phyloP scores from a whole-genome alignment of 2,797 vertebrate genomes.

The Pampus argenteus region DNA sequence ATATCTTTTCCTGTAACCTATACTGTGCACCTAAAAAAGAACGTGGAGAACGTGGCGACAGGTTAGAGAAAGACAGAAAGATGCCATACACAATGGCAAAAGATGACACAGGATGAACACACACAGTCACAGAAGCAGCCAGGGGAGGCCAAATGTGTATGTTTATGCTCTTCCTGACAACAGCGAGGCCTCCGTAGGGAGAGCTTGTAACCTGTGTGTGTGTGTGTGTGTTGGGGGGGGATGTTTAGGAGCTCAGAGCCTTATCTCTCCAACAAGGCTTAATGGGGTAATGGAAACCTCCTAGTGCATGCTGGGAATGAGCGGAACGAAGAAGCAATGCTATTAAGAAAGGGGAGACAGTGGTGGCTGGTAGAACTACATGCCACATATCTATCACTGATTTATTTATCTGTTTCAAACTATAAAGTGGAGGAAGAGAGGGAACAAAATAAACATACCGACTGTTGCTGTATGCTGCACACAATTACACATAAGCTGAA shows the following conservation, averaged over 20 bases:
- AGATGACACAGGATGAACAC: slow-evolving; percentile 19
- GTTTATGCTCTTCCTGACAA: slow-evolving; percentile 70
- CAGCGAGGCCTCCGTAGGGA: slow-evolving; percentile 58
- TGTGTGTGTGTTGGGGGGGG: slow-evolving; percentile 33
- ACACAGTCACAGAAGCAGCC: slow-evolving; percentile 1
- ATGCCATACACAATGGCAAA: slow-evolving; percentile 64
- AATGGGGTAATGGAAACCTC: slow-evolving; percentile 76
- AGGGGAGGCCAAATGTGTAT: slow-evolving; percentile 43
- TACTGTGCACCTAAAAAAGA: not conserved
- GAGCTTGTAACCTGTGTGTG: slow-evolving; percentile 34
- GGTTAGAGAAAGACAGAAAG: slow-evolving; percentile 22
- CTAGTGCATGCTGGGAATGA: slow-evolving; percentile 66
- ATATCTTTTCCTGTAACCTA: not conserved
- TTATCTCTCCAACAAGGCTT: slow-evolving; percentile 72
- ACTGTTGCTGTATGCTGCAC: not conserved
- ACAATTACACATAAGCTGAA: not conserved
- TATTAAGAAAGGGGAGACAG: slow-evolving; percentile 10
- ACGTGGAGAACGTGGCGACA: slow-evolving; percentile 11
- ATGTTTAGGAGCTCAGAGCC: slow-evolving; percentile 45
- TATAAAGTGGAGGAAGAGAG: not conserved
- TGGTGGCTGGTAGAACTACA: slow-evolving; percentile 27
- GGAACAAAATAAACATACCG: not conserved
- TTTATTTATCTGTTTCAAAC: not conserved
- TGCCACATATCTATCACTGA: not conserved
- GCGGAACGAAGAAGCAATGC: slow-evolving; percentile 32